These are phyloP conservation scores for Acleris holmiana DNA, from an alignment of 2,888 invertebrate genomes.

Conservation along the genomic window DNA sequence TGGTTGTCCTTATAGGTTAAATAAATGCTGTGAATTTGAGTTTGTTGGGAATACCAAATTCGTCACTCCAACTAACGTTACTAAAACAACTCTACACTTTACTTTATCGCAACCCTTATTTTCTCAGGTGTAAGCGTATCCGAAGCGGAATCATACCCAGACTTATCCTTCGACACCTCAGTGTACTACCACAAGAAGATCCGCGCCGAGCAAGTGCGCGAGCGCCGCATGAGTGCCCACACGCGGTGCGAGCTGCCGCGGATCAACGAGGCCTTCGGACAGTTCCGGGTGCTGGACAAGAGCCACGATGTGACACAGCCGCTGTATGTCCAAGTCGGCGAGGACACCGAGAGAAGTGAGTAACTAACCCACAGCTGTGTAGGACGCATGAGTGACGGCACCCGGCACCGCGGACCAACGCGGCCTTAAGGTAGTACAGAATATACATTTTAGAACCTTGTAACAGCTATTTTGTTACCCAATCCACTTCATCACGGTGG, in stretches of 20 bases:
- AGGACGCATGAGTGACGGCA: too few relatives aligned
- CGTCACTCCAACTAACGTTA: too few relatives aligned
- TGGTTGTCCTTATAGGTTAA: too few relatives aligned
- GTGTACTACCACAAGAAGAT: conserved; percentile 63
- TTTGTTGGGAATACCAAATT: too few relatives aligned
- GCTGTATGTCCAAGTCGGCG: conserved; percentile 57
- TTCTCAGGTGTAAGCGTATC: conserved; percentile 5
- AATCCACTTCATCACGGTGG: too few relatives aligned
- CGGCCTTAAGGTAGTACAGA: too few relatives aligned
- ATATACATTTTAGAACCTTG: too few relatives aligned
- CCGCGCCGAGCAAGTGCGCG: conserved; percentile 52
- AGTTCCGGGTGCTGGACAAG: conserved; percentile 45
- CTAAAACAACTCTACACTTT: too few relatives aligned
- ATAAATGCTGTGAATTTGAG: too few relatives aligned
- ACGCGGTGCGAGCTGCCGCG: conserved; percentile 50
- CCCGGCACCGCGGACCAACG: too few relatives aligned
- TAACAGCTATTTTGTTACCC: too few relatives aligned
- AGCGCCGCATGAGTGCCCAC: conserved; percentile 35
- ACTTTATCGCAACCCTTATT: too few relatives aligned
- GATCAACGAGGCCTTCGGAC: conserved; percentile 61
- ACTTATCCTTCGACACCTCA: neutral
- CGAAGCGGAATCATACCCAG: conserved; percentile 7
- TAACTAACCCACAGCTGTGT: conserved; percentile 13
- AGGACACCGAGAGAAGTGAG: conserved; percentile 57
- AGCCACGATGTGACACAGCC: conserved; percentile 51